These are phyloP conservation scores for Raja brachyura DNA, from an alignment of 2,113 vertebrate species.

Conservation along the genomic window DNA sequence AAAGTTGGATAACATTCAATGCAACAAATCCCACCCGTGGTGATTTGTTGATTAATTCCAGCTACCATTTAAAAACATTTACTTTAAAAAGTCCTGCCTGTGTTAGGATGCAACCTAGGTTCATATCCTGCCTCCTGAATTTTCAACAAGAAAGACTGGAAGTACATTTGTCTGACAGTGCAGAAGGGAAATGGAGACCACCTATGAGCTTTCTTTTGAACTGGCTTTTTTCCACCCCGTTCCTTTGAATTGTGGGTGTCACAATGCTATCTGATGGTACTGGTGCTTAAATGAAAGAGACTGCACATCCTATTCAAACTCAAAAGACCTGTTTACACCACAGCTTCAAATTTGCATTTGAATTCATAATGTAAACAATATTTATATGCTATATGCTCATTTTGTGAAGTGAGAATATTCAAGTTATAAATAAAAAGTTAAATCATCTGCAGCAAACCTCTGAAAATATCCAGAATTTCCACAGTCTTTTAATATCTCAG, in stretches of 20 bases:
- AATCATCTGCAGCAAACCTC: no score
- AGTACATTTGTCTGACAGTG: background rate
- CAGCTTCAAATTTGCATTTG: conserved; percentile 28
- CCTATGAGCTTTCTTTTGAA: conserved; percentile 9
- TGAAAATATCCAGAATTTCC: background rate
- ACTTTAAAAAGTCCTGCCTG: background rate
- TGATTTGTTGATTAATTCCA: background rate
- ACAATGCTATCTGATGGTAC: conserved; percentile 26
- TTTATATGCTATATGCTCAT: background rate
- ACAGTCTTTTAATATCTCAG: background rate
- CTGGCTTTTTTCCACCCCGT: background rate
- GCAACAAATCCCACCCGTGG: background rate
- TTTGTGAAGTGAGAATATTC: background rate
- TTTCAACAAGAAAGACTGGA: background rate
- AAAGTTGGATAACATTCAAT: background rate
- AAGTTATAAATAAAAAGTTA: background rate
- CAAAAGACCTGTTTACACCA: conserved; percentile 12
- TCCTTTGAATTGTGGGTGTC: conserved; percentile 4
- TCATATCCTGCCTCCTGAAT: background rate
- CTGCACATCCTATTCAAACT: conserved; percentile 8
- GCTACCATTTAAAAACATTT: background rate
- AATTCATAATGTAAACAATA: conserved; percentile 9
- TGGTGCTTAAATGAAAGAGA: conserved; percentile 18
- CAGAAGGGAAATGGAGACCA: conserved; percentile 32
- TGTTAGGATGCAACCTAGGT: background rate